These are phyloP conservation scores for Hydroisotoma schaefferi DNA, from an alignment of 2,888 invertebrate species.

Conservation along the genomic window DNA sequence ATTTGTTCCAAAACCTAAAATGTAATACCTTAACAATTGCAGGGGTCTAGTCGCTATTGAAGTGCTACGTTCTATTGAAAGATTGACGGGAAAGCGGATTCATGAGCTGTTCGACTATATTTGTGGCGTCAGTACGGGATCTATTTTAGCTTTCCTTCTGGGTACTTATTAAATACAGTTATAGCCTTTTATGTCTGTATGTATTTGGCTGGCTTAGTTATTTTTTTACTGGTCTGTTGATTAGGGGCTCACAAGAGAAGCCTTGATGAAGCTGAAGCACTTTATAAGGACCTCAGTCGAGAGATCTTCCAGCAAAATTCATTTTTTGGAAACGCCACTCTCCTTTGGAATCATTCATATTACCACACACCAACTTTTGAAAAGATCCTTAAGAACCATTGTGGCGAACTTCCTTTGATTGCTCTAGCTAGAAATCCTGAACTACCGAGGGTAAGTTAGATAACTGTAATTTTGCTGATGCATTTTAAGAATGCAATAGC, in stretches of 20 bases:
- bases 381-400: constrained; percentile 64
- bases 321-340: constrained; percentile 66
- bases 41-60: constrained; percentile 82
- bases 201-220: neutral
- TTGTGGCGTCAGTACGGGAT: constrained; percentile 78
- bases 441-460: constrained; percentile 58
- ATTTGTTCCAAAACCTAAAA: too few species aligned
- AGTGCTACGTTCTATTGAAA: constrained; percentile 73
- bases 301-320: constrained; percentile 66
- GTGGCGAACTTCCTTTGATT: constrained; percentile 63
- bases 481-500: neutral
- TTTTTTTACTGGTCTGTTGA: neutral
- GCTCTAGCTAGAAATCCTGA: constrained; percentile 58
- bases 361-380: constrained; percentile 85
- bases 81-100: constrained; percentile 63
- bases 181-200: too few species aligned
- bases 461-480: neutral
- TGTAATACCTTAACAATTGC: constrained; percentile 30
- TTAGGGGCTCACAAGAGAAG: constrained; percentile 59
- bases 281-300: constrained; percentile 61
- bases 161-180: too few species aligned
- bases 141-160: constrained; percentile 71
- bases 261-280: constrained; percentile 60
- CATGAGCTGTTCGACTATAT: constrained; percentile 82
- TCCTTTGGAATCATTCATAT: constrained; percentile 82